These are phyloP conservation scores for Conops quadrifasciatus DNA, from an alignment of 2,888 invertebrate genomes.

Conservation along the genomic window DNA sequence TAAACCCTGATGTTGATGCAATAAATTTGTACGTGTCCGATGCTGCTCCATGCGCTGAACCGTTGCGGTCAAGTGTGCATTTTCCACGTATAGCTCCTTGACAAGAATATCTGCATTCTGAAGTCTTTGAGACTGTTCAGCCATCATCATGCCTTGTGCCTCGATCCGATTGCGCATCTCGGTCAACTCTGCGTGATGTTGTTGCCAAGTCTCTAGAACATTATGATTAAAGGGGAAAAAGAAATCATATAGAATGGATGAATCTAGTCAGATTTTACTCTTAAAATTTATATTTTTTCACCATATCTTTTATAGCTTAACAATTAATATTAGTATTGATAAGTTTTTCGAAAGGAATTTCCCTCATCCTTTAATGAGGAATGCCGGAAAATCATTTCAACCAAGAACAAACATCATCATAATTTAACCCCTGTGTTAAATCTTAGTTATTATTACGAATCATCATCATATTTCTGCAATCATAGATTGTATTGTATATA, in stretches of 20 bases:
- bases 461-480: neutral
- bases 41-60: constrained; percentile 65
- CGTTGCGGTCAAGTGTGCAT: constrained; percentile 78
- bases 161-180: constrained; percentile 67
- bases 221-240: neutral
- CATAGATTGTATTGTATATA: neutral
- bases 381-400: no score
- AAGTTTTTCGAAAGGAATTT: no score
- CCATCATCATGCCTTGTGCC: constrained; percentile 65
- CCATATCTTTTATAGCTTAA: no score
- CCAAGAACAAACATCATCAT: no score
- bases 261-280: neutral
- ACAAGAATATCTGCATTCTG: constrained; percentile 79
- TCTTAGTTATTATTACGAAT: constrained; percentile 3
- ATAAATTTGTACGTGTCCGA: constrained; percentile 59
- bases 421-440: no score
- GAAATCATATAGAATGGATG: constrained; percentile 18
- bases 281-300: no score
- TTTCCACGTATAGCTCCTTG: constrained; percentile 85
- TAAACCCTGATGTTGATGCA: constrained; percentile 60
- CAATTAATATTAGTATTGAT: no score
- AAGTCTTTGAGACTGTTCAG: constrained; percentile 72
- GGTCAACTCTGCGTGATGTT: constrained; percentile 65
- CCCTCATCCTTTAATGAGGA: no score
- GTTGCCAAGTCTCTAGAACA: constrained; percentile 62